Conservation (phyloP, 2,888 invertebrate species). For the Augiades crinisus region DNA sequence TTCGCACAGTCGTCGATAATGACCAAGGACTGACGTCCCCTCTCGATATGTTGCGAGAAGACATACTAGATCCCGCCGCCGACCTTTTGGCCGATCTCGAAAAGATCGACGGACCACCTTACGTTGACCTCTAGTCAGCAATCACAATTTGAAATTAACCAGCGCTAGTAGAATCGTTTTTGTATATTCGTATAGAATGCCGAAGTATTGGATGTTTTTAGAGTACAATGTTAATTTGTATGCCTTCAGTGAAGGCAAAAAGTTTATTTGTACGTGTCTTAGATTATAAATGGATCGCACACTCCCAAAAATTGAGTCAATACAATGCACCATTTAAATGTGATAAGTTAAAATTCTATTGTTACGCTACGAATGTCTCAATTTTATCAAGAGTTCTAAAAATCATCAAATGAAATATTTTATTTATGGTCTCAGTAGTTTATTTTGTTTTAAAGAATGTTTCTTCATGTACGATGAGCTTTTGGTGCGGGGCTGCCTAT, state of each 20-base stretch:
- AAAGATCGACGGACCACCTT: conserved; percentile 67
- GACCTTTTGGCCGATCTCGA: conserved; percentile 70
- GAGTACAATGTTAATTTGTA: conserved; percentile 68
- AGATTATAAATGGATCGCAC: conserved; percentile 52
- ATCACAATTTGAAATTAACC: conserved; percentile 38
- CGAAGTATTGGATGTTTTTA: conserved; percentile 58
- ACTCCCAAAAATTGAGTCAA: conserved; percentile 72
- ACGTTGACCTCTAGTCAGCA: conserved; percentile 74
- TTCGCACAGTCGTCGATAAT: conserved; percentile 56
- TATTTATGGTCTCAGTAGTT: conserved; percentile 22
- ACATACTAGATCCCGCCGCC: conserved; percentile 62
- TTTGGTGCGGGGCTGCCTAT: conserved; percentile 3
- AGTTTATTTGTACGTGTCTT: conserved; percentile 48
- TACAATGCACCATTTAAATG: conserved; percentile 51
- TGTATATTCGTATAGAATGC: conserved; percentile 62
- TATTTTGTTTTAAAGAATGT: conserved; percentile 19
- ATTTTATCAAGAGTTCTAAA: conserved; percentile 28
- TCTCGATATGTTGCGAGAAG: conserved; percentile 69
- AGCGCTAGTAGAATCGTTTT: conserved; percentile 30
- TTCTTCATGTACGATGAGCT: conserved; percentile 22
- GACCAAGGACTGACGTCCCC: conserved; percentile 58
- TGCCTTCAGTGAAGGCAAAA: conserved; percentile 77
- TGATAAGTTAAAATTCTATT: conserved; percentile 33
- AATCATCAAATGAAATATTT: conserved; percentile 30
- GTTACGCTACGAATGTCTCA: conserved; percentile 27